Conservation (phyloP, 2,797 vertebrate genomes). For the Orestias chungarensis region DNA sequence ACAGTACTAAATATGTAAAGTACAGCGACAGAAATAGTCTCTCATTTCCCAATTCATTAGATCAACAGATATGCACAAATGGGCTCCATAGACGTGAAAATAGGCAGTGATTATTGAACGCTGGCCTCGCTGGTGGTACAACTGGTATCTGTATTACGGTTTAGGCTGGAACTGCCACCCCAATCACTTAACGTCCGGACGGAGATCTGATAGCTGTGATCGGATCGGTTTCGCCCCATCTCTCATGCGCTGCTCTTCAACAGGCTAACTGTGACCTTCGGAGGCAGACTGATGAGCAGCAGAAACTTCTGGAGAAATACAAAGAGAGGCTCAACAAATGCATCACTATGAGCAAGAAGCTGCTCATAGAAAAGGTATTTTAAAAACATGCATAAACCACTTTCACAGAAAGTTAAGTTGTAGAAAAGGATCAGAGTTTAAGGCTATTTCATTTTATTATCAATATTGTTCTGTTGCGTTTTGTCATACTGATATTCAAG, state of each 20-base stretch:
- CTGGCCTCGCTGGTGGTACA: no score
- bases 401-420: no score
- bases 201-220: not conserved
- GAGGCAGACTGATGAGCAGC: slow-evolving; percentile 98
- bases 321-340: slow-evolving; percentile 99
- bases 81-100: not conserved
- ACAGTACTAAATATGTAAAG: not conserved
- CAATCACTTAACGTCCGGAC: not conserved
- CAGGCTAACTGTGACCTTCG: slow-evolving; percentile 99
- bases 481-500: not conserved
- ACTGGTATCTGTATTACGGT: not conserved
- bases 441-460: not conserved
- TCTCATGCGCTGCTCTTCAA: not conserved
- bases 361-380: slow-evolving; percentile 95
- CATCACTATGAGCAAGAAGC: slow-evolving; percentile 99
- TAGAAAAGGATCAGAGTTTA: no score
- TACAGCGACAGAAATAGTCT: not conserved
- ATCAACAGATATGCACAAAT: no score
- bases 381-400: not conserved
- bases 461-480: not conserved
- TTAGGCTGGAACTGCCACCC: not conserved
- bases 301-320: slow-evolving; percentile 97
- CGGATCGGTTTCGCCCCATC: not conserved
- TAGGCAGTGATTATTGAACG: not conserved
- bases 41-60: not conserved